Evolutionary conservation across 2,113 vertebrate species (phyloP).

Genomic region (Fregata magnificens): DNA sequence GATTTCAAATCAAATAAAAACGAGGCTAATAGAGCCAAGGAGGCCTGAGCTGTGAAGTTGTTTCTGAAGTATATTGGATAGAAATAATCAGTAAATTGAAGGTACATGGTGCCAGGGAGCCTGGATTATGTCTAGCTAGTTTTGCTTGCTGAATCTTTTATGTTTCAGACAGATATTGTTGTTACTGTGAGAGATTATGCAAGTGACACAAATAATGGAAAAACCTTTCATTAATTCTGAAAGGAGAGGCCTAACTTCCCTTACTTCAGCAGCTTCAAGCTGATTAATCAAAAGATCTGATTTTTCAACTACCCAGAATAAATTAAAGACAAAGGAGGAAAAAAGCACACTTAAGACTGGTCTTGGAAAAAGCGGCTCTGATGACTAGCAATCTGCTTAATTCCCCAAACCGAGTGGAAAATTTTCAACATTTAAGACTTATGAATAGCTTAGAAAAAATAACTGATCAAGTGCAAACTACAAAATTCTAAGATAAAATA

Average conservation of each 20-base stretch:
- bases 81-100: conserved; percentile 50
- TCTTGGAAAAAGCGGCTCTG: neutral
- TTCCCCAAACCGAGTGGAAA: neutral
- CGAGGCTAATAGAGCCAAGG: conserved; percentile 8
- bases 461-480: neutral
- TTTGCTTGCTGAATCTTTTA: conserved; percentile 4
- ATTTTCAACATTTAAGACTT: neutral
- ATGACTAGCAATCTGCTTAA: neutral
- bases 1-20: conserved; percentile 41
- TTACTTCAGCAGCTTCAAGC: neutral
- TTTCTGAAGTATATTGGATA: conserved; percentile 1
- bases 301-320: neutral
- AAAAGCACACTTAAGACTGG: neutral
- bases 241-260: neutral
- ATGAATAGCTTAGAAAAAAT: neutral
- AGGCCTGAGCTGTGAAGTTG: conserved; percentile 32
- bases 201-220: conserved; percentile 16
- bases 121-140: conserved; percentile 12
- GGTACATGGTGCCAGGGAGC: neutral
- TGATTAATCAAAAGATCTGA: neutral
- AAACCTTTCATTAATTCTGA: neutral
- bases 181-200: neutral
- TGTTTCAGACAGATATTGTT: neutral
- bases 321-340: neutral
- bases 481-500: neutral